Percentiles rank a stretch among this genome's conserved stretches.
Evolutionary conservation across 2,888 invertebrate species (phyloP).

Genomic region (Malthinus seriepunctatus): DNA sequence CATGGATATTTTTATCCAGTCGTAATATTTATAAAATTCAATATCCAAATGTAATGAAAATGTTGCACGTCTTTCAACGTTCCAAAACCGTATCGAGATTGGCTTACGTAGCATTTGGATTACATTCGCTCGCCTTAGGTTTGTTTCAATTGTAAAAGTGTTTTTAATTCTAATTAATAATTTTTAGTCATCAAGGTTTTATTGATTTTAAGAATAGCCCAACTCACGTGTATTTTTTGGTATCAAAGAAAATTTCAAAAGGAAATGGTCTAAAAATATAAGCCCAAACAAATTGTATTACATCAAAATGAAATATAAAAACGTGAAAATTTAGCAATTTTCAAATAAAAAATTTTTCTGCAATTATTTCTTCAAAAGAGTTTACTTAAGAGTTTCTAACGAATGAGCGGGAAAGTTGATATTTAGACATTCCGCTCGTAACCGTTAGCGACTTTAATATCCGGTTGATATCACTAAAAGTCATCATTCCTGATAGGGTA

Average conservation of each 20-base stretch:
- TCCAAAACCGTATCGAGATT: conserved; percentile 35
- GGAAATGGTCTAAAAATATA: conserved; percentile 38
- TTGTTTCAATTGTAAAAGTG: neutral
- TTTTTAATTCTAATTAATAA: neutral
- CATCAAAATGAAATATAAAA: neutral
- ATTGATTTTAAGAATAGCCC: conserved; percentile 42
- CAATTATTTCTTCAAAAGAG: no score
- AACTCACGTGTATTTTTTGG: conserved; percentile 46
- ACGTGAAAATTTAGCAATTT: neutral
- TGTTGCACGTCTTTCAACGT: conserved; percentile 38
- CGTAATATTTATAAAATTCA: conserved; percentile 47
- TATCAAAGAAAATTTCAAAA: conserved; percentile 45
- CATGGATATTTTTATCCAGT: conserved; percentile 44
- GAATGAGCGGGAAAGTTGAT: no score
- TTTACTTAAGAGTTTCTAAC: no score
- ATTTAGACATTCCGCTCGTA: no score
- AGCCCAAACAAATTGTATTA: neutral
- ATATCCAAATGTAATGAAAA: conserved; percentile 40
- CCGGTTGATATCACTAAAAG: no score
- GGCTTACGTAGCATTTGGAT: conserved; percentile 40
- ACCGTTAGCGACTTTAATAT: no score
- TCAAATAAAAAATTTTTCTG: no score
- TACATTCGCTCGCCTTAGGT: conserved; percentile 39
- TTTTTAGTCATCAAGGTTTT: conserved; percentile 41
- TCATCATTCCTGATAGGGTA: no score